Base-by-base conservation (phyloP, 30 jellyfish, hydroid and myxozoan species). In the Hydractinia symbiolongicarpus region DNA sequence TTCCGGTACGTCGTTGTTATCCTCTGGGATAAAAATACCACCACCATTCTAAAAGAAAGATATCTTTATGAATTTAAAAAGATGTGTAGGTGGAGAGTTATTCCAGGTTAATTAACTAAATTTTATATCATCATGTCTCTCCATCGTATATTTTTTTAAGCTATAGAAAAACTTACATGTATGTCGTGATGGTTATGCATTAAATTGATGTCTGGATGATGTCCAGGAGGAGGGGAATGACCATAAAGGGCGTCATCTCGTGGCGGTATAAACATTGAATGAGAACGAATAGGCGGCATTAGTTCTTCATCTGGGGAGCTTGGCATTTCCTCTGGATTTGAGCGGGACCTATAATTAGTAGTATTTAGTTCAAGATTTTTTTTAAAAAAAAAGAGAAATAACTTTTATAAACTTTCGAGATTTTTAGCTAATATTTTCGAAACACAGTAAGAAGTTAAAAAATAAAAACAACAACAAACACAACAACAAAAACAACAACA, bases 201-300 rank as follows among this genome's bases (percentile, higher is more conserved):
- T 7, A 71, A 20, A 40, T 9, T 71, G 13, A 20, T n/a, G 15
- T 71, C 80, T 53, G 95, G 95, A 79, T 90, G 95, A 79, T 90
- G 87, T n/a, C 97, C 97, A 7, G 97, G 97, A 5, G 97, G 97
- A 7, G 97, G 97, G 30, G 97, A 90, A 20, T 85, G 95, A 61
- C 90, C 49, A 16, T 73, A 54, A 5, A 75, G 73, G 13, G 11
- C 67, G 55, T 54, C 61, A 71, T 51, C 55, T 11, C 80, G 68
- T 9, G 15, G 30, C 5, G 95, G 80, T 14, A 82, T 61, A 30
- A 90, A 82, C 97, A 90, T 90, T 17, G 97, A 90, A 14, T 75
- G 53, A 8, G 97, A 90, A 14, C 95, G 94, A 40, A 84, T 58
- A 7, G 95, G 53, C 20, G 79, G 79, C 61, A 84, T 67, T 30